Evolutionary conservation across 30 jellyfish, hydroid and myxozoan species (phyloP).

Genomic region (Aurelia sp.): DNA sequence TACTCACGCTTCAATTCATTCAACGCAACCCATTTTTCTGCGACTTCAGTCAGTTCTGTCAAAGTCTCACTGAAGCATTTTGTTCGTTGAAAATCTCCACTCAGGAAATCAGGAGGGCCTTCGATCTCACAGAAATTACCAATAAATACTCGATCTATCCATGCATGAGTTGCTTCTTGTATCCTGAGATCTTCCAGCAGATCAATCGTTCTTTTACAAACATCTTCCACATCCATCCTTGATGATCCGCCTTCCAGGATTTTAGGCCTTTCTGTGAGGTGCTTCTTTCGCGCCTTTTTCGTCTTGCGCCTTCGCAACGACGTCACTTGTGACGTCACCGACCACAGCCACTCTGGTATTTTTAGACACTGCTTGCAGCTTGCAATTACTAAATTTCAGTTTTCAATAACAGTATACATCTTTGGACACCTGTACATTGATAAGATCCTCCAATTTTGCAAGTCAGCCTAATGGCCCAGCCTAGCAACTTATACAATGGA

Average conservation of each 20-base stretch:
- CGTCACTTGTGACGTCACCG: no score
- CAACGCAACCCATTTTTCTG: conserved; percentile 23
- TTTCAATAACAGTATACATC: no score
- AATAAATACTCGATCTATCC: conserved; percentile 22
- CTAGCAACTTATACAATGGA: no score
- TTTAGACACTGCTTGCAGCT: no score
- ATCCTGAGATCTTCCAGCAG: conserved; percentile 8
- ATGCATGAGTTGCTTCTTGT: conserved; percentile 13
- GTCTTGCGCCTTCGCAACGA: no score
- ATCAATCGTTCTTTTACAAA: conserved; percentile 18
- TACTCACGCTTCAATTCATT: conserved; percentile 29
- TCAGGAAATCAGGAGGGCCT: conserved; percentile 26
- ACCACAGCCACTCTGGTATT: no score
- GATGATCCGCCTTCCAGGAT: background rate
- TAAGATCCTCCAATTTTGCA: no score
- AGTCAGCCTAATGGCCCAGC: no score
- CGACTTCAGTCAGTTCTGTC: conserved; percentile 7
- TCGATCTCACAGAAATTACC: conserved; percentile 50
- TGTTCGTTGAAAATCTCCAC: background rate
- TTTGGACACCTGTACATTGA: no score
- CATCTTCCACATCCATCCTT: background rate
- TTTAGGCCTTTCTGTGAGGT: no score
- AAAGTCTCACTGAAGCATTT: conserved; percentile 15
- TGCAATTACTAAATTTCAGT: no score
- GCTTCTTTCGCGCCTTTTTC: background rate